Base-by-base conservation (phyloP, 2,113 vertebrate genomes). In the Hydrochoerus hydrochaeris region DNA sequence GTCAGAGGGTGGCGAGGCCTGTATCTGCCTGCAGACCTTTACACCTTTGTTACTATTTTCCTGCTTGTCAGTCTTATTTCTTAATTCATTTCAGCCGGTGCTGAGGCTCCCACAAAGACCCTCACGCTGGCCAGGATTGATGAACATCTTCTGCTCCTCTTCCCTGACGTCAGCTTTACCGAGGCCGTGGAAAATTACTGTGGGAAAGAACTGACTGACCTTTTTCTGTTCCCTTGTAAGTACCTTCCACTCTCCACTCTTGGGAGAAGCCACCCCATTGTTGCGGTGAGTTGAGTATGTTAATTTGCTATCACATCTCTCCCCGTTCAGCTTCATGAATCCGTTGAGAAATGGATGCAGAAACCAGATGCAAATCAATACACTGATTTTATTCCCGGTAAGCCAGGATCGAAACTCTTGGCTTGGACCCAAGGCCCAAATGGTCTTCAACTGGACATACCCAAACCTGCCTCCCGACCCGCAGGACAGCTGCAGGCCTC, bases 401-500 rank as follows among this genome's bases (percentile, higher is more conserved):
- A 67, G 12, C 11, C 22, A 41, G 54, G 24, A 30, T 92, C 46
- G 22, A 77, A 81, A 69, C 44, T 62, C 19, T 62, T 90, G 71
- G 7, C 32, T 88, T 52, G 14, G 8, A 71, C 52, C 38, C 44
- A 88, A 28, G 7, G 65, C 58, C 85, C 62, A 82, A 69, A 78
- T 38, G 19, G 6, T 44, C 88, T 96, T 92, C 57, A 44, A 13
- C 10, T 38, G 52, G 44, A 86, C 44, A 77, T 52, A 24, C 62
- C n/a, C 62, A 57, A 44, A 32, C 0, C 62, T 52, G 26, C 60
- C 17, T 52, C 35, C 58, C 16, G 46, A 0, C 35, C 62, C 7
- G 10, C 17, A 81, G 30, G 85, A 58, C 85, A 94, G 69, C 95
- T 85, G 73, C 26, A 35, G n/a, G 49, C 85, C 88, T 94, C 22